Conservation (phyloP, 2,113 vertebrate genomes). For the Cheirogaleus medius region DNA sequence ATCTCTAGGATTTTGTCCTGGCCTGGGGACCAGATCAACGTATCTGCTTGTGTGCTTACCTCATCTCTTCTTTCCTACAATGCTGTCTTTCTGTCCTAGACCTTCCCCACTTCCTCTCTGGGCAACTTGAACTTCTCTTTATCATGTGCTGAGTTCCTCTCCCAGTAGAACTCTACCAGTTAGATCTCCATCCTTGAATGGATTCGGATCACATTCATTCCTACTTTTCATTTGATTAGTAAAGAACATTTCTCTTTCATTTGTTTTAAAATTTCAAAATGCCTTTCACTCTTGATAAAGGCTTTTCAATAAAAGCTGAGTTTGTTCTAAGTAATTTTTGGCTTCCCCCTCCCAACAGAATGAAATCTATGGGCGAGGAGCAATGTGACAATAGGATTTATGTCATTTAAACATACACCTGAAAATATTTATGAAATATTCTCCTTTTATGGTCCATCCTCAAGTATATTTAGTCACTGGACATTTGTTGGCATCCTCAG, state of each 20-base stretch:
- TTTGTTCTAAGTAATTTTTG: constrained; percentile 26
- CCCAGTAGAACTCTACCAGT: neutral
- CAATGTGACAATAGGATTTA: neutral
- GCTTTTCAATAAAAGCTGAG: neutral
- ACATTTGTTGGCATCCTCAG: neutral
- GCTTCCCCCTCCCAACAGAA: neutral
- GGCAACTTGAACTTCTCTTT: neutral
- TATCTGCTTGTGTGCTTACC: neutral
- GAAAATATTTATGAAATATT: neutral
- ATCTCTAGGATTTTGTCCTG: neutral
- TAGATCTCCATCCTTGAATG: neutral
- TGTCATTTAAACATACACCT: neutral
- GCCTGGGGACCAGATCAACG: neutral
- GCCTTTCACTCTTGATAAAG: neutral
- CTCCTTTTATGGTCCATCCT: neutral
- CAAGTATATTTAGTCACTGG: neutral
- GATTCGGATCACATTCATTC: neutral
- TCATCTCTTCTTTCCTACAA: neutral
- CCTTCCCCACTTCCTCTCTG: neutral
- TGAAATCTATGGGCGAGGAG: neutral
- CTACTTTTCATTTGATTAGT: neutral
- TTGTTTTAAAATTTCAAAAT: neutral
- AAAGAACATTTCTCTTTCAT: neutral
- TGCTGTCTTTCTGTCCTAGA: neutral
- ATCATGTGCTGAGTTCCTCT: neutral